A percentile compares a stretch with the other conserved stretches of the same genome.
Evolutionary conservation across 2,113 vertebrate species (phyloP).

Genomic region (Brachionichthys hirsutus): DNA sequence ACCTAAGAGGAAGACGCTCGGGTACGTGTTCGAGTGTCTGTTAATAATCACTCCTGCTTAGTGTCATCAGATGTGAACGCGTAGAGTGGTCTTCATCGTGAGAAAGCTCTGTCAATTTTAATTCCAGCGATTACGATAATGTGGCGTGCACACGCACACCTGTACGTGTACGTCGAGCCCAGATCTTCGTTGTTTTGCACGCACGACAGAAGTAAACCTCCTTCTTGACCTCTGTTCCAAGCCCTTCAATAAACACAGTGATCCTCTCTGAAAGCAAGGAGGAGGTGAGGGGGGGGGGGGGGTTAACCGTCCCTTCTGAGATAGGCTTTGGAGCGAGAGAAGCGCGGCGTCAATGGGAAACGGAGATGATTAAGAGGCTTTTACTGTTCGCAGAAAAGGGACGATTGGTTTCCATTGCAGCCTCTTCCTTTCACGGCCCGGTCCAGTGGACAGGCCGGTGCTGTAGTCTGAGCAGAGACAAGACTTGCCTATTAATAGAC

Average conservation of each 20-base stretch:
- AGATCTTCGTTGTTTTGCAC: constrained; percentile 28
- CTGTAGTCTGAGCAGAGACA: constrained; percentile 71
- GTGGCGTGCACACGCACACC: too few species aligned
- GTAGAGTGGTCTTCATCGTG: constrained; percentile 13
- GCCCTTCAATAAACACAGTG: constrained; percentile 58
- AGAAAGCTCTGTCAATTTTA: too few species aligned
- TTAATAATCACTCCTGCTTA: constrained; percentile 54
- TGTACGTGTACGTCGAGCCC: too few species aligned
- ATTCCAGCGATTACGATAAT: too few species aligned
- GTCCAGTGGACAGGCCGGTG: constrained; percentile 71
- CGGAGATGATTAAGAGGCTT: constrained; percentile 82
- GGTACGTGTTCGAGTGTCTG: constrained; percentile 42
- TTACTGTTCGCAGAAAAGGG: constrained; percentile 79
- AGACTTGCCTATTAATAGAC: constrained; percentile 81
- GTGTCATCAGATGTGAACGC: constrained; percentile 41
- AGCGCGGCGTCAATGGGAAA: constrained; percentile 77
- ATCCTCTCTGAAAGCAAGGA: constrained; percentile 49
- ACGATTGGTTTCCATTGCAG: constrained; percentile 78
- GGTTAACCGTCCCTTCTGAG: constrained; percentile 63
- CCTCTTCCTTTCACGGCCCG: constrained; percentile 74
- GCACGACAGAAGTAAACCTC: constrained; percentile 36
- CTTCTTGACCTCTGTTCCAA: constrained; percentile 60
- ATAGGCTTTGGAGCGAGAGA: constrained; percentile 62
- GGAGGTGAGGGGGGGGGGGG: constrained; percentile 27
- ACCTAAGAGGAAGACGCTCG: constrained; percentile 60